Evolutionary conservation across 2,888 invertebrate species (phyloP).

Genomic region (Oligia fasciuncula): DNA sequence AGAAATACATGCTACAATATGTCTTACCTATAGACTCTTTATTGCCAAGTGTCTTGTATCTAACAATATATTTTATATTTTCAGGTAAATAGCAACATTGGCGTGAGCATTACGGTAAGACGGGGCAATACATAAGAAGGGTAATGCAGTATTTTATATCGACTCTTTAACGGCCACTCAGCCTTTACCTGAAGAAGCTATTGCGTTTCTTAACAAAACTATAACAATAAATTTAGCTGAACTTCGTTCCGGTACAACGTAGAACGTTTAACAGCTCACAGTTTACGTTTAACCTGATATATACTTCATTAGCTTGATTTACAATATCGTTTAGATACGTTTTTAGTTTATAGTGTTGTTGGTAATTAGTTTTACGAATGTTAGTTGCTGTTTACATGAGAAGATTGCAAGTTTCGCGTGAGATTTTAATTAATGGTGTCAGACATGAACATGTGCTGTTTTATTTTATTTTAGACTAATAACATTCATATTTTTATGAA

Average conservation of each 20-base stretch:
- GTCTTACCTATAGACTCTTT: constrained; percentile 30
- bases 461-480: constrained; percentile 11
- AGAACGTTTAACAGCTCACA: constrained; percentile 80
- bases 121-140: constrained; percentile 70
- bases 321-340: constrained; percentile 62
- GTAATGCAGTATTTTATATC: constrained; percentile 78
- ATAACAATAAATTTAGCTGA: constrained; percentile 84
- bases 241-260: constrained; percentile 79
- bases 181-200: constrained; percentile 76
- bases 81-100: constrained; percentile 76
- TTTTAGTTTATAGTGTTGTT: constrained; percentile 58
- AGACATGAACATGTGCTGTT: constrained; percentile 13
- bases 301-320: constrained; percentile 74
- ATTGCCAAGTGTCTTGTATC: constrained; percentile 52
- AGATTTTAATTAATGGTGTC: constrained; percentile 37
- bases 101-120: constrained; percentile 62
- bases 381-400: constrained; percentile 45
- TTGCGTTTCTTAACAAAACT: constrained; percentile 83
- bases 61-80: constrained; percentile 74
- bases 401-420: constrained; percentile 44
- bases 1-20: constrained; percentile 2
- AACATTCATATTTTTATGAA: constrained; percentile 27
- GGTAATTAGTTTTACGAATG: constrained; percentile 55
- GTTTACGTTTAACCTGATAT: constrained; percentile 75
- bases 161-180: constrained; percentile 75